Evolutionary conservation across 2,113 vertebrate species (phyloP), one percentile per base, ranked within the genome.

Genomic region (Plotosus lineatus): DNA sequence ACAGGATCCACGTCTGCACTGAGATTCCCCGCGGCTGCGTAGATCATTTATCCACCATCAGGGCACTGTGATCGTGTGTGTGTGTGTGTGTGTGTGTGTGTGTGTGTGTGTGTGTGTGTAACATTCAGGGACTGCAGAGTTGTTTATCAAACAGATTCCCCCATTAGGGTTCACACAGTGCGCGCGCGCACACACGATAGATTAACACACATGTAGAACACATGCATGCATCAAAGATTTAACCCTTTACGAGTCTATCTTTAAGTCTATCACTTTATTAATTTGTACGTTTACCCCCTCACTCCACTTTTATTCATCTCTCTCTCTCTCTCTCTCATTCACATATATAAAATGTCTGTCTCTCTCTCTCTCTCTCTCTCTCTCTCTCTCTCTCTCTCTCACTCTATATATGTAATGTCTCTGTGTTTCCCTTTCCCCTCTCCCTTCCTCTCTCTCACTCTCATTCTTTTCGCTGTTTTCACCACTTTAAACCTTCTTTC

Each of bases 1-100:
- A 84, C 89, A 90, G 89, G 89, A 92, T 87, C 40, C 40, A 61
- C 36, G 23, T 58, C 53, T 75, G 89, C 81, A 79, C 63, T 76
- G 86, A 36, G 44, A 48, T 85, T 86, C 63, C 84, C 84, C 38
- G 82, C 78, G 86, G 84, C 82, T 88, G 85, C 69, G 82, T 75
- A 85, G 48, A 66, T 23, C 58, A 61, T 61, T 28, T 61, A 6
- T 6, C 36, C 36, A 66, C 63, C 36, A 44, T 68, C 23, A 15
- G 48, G 53, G 48, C 72, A 38, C 3, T 50, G 14, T 33, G 33
- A 8, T 33, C 5, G 66, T 48, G 66, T 48, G 66, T 71, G 66
- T 71, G 68, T 46, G 68, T 26, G 66, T 44, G 65, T 42, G 36
- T 12, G 65, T 42, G 36, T 40, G 63, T 40, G 36, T 42, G 11